Conservation (phyloP, 2,797 vertebrate genomes). For the Philypnodon macrostomus region DNA sequence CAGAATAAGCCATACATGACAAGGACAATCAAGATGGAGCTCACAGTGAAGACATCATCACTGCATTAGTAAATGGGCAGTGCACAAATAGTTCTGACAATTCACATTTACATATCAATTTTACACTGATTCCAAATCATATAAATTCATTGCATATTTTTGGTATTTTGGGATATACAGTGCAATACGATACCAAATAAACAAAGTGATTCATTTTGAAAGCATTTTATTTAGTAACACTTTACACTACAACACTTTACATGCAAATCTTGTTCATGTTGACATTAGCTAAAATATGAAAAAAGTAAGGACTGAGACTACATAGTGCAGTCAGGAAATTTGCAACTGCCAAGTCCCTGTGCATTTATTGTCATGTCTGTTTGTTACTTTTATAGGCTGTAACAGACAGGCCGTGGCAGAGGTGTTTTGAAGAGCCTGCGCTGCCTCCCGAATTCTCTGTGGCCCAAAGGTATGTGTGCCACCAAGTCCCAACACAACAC, state of each 20-base stretch:
- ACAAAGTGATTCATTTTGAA: too few species aligned
- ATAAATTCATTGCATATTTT: too few species aligned
- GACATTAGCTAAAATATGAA: conserved; percentile 6
- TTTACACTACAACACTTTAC: too few species aligned
- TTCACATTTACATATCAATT: too few species aligned
- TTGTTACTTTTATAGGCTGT: conserved; percentile 53
- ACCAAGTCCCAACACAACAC: conserved; percentile 22
- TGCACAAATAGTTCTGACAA: conserved; percentile 75
- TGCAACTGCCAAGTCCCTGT: conserved; percentile 22
- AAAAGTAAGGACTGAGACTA: too few species aligned
- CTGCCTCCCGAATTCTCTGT: conserved; percentile 51
- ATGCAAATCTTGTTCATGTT: too few species aligned
- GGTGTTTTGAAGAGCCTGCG: conserved; percentile 58
- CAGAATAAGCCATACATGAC: conserved; percentile 59
- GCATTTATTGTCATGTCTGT: conserved; percentile 35
- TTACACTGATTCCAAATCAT: too few species aligned
- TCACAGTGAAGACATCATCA: conserved; percentile 66
- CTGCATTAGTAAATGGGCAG: conserved; percentile 80
- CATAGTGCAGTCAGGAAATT: too few species aligned
- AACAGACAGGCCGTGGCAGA: conserved; percentile 39
- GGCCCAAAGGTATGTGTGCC: conserved; percentile 68
- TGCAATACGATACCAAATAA: too few species aligned
- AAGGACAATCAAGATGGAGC: conserved; percentile 57
- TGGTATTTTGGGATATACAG: too few species aligned
- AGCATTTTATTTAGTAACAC: too few species aligned